A percentile compares a stretch with the other conserved stretches of the same genome.
Conservation (phyloP, 2,113 vertebrate species). For the Sorex araneus region DNA sequence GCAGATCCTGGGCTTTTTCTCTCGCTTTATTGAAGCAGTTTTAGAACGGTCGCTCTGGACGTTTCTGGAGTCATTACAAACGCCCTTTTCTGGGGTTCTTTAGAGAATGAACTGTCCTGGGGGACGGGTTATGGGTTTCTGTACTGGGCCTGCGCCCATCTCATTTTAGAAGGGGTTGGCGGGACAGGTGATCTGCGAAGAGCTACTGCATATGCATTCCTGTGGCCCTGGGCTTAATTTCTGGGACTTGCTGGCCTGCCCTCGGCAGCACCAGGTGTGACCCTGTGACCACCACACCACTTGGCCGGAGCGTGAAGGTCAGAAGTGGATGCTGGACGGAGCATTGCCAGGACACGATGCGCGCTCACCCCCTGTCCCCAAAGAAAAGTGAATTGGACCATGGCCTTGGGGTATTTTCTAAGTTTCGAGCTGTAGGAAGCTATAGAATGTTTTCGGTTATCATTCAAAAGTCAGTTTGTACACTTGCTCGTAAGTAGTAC, state of each 20-base stretch:
- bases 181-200: no score
- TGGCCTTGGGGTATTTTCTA: neutral
- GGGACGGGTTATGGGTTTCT: neutral
- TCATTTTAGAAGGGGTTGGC: neutral
- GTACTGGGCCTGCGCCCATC: neutral
- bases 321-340: no score
- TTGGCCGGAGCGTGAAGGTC: no score
- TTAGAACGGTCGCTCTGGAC: conserved; percentile 39
- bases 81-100: conserved; percentile 14
- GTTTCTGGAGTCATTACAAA: conserved; percentile 66
- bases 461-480: conserved; percentile 36
- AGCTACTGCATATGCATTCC: no score
- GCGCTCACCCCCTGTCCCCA: no score
- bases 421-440: neutral
- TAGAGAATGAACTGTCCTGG: neutral
- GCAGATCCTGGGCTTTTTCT: conserved; percentile 56
- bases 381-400: neutral
- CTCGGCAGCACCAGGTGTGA: no score
- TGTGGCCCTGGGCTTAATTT: no score
- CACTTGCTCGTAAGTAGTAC: conserved; percentile 60
- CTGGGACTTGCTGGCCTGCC: no score
- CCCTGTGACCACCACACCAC: no score
- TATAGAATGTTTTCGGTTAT: conserved; percentile 12
- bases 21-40: conserved; percentile 52
- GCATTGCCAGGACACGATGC: no score